A percentile compares a stretch with the other conserved stretches of the same genome.
These are phyloP conservation scores for Prionailurus viverrinus DNA, from an alignment of 2,113 vertebrate genomes.

Conservation along the genomic window DNA sequence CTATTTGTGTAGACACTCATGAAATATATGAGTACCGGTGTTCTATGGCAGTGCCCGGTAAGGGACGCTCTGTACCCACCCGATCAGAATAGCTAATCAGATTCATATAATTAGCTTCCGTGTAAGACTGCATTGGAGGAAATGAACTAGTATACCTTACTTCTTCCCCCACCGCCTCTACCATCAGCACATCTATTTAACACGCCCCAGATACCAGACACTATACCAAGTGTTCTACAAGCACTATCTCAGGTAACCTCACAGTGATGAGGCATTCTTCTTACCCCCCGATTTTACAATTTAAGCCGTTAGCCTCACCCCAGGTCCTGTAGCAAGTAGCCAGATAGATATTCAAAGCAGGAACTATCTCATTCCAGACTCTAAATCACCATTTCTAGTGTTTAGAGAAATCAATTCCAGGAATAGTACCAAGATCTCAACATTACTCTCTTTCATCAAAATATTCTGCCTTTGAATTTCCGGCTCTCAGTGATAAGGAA, in stretches of 20 bases:
- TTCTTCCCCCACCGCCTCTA: background rate
- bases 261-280: background rate
- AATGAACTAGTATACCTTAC: background rate
- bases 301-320: background rate
- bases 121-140: background rate
- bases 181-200: background rate
- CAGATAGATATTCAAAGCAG: background rate
- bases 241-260: background rate
- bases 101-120: background rate
- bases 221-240: background rate
- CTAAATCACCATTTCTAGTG: background rate
- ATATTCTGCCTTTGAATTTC: conserved; percentile 57
- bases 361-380: background rate
- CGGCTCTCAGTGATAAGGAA: conserved; percentile 38
- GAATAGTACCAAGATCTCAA: background rate
- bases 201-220: background rate
- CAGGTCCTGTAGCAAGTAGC: background rate
- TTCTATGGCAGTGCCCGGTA: background rate
- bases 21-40: background rate
- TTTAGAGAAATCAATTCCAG: conserved; percentile 10
- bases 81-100: background rate
- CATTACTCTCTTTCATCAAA: conserved; percentile 8
- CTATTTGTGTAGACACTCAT: background rate
- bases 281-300: background rate
- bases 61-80: background rate